These are phyloP conservation scores for Cyanoramphus novaezelandiae DNA, from an alignment of 2,113 vertebrate species.

Conservation along the genomic window DNA sequence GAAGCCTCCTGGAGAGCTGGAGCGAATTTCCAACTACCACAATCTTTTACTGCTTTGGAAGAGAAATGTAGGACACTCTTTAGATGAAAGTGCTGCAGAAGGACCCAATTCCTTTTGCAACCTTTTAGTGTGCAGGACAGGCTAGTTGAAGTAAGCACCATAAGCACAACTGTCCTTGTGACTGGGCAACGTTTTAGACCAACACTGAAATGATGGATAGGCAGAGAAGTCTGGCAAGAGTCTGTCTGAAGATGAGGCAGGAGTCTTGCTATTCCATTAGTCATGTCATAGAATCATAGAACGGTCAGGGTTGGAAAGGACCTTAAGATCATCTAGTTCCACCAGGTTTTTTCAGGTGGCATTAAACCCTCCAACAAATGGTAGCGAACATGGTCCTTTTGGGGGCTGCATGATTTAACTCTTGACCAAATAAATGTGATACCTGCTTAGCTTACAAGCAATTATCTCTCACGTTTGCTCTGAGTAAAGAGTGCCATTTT, in stretches of 20 bases:
- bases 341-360: not conserved
- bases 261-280: not conserved
- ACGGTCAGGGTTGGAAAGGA: not conserved
- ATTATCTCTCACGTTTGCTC: conserved; percentile 30
- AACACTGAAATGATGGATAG: not conserved
- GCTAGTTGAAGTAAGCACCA: not conserved
- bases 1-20: not conserved
- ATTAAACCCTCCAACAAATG: not conserved
- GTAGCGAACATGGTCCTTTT: not conserved
- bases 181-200: not conserved
- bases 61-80: not conserved
- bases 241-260: not conserved
- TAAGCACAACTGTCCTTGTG: not conserved
- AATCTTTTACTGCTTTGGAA: not conserved
- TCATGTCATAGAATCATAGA: not conserved
- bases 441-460: not conserved
- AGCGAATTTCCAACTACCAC: not conserved
- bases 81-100: not conserved
- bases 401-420: not conserved
- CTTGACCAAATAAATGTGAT: not conserved
- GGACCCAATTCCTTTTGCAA: not conserved
- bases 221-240: not conserved
- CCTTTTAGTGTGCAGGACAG: not conserved
- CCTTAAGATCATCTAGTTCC: not conserved
- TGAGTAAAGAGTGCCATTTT: not conserved